A percentile compares a stretch with the other conserved stretches of the same genome.
These are phyloP conservation scores for Ectobius pallidus DNA, from an alignment of 2,888 invertebrate species.

Conservation along the genomic window DNA sequence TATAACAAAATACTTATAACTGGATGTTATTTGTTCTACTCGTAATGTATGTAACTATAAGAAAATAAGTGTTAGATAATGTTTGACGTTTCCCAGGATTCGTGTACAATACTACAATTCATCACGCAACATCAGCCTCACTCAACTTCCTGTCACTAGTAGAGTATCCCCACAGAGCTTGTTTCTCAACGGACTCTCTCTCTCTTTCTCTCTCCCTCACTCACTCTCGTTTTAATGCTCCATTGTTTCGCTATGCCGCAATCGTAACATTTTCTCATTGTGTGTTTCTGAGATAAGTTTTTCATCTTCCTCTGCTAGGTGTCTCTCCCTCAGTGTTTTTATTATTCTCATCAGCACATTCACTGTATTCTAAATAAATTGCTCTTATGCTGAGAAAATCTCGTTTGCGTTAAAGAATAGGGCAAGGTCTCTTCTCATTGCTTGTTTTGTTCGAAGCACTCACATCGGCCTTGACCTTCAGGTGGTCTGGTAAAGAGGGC, in stretches of 20 bases:
- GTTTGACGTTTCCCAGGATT: conserved; percentile 24
- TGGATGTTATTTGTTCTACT: too few relatives aligned
- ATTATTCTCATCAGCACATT: conserved; percentile 20
- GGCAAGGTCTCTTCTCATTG: conserved; percentile 15
- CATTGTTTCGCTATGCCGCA: conserved; percentile 32
- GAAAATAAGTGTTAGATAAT: neutral
- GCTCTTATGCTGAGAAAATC: conserved; percentile 17
- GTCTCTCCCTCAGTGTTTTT: neutral
- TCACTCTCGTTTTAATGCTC: conserved; percentile 31
- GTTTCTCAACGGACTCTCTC: neutral
- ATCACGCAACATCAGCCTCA: conserved; percentile 31
- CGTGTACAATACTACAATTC: conserved; percentile 19
- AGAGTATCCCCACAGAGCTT: neutral
- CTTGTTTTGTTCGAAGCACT: conserved; percentile 9
- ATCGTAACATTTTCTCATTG: conserved; percentile 34
- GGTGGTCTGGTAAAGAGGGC: conserved; percentile 9
- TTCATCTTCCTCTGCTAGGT: neutral
- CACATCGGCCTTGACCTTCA: conserved; percentile 25
- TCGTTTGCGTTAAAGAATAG: neutral
- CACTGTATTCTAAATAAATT: conserved; percentile 7
- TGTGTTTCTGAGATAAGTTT: conserved; percentile 8
- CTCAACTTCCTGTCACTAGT: conserved; percentile 25
- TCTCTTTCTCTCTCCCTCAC: neutral
- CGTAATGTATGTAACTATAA: neutral
- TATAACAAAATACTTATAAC: too few relatives aligned